Evolutionary conservation across 2,888 invertebrate genomes (phyloP).

Genomic region (Diaperis boleti): DNA sequence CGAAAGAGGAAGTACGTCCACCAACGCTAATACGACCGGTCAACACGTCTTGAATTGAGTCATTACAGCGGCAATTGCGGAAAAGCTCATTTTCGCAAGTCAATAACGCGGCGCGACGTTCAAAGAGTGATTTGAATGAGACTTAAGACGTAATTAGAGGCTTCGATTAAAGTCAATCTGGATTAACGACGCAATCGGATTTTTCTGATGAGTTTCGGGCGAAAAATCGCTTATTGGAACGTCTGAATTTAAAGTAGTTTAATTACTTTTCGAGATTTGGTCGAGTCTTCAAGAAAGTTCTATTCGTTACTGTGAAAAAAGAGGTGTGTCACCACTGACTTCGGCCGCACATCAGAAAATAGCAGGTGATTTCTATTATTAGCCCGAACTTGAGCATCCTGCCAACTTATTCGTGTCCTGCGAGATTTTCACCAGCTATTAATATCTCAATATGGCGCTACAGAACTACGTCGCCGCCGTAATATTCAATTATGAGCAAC

Average conservation of each 20-base stretch:
- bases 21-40: constrained; percentile 23
- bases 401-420: constrained; percentile 44
- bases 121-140: constrained; percentile 5
- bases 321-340: no score
- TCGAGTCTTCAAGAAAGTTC: no score
- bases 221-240: background rate
- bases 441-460: constrained; percentile 40
- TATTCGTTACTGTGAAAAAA: no score
- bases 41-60: constrained; percentile 24
- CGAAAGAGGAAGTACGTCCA: constrained; percentile 25
- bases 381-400: constrained; percentile 39
- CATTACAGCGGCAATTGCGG: constrained; percentile 18
- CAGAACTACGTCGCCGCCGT: background rate
- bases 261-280: constrained; percentile 1
- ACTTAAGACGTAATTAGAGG: constrained; percentile 16
- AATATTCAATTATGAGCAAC: constrained; percentile 8
- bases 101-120: background rate
- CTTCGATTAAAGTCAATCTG: constrained; percentile 11
- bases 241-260: constrained; percentile 13
- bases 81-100: constrained; percentile 18
- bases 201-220: constrained; percentile 1
- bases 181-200: background rate
- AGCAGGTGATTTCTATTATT: constrained; percentile 18
- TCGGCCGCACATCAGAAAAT: constrained; percentile 7
- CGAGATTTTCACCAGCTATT: constrained; percentile 40